These are phyloP conservation scores for Willowsia nigromaculata DNA, from an alignment of 2,888 invertebrate species.

Conservation along the genomic window DNA sequence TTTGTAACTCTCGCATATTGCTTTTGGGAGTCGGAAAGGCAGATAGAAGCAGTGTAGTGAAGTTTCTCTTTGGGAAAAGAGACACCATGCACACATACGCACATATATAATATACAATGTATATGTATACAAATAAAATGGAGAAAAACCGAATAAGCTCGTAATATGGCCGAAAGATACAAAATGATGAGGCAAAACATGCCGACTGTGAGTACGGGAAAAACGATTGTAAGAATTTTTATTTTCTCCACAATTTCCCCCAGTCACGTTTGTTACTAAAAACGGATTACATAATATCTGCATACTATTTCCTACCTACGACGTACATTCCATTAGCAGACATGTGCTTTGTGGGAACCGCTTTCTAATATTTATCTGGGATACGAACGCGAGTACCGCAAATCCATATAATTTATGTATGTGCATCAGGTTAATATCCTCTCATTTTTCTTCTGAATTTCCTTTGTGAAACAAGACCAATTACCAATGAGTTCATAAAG, in stretches of 20 bases:
- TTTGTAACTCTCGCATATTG: slow-evolving; percentile 32
- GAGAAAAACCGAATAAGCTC: neutral
- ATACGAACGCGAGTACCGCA: neutral
- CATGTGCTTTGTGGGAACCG: neutral
- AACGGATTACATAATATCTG: neutral
- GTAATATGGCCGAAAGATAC: slow-evolving; percentile 39
- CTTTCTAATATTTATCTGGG: neutral
- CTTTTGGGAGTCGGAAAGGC: slow-evolving; percentile 8
- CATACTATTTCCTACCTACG: neutral
- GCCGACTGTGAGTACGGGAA: neutral
- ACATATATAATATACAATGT: neutral
- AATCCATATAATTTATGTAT: neutral
- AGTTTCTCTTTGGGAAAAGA: slow-evolving; percentile 9
- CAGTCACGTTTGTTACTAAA: neutral
- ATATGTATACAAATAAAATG: neutral
- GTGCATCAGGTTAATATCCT: neutral
- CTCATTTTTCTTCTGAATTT: neutral
- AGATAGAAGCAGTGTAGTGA: neutral
- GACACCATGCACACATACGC: neutral
- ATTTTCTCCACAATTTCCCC: neutral
- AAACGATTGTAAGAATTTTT: neutral
- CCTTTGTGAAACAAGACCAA: neutral
- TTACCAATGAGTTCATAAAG: neutral
- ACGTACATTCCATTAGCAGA: too few relatives aligned
- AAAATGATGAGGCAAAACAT: slow-evolving; percentile 34